A percentile compares a stretch with the other conserved stretches of the same genome.
Evolutionary conservation across 2,888 invertebrate genomes (phyloP).

Genomic region (Pyrrhopygopsis socrates): DNA sequence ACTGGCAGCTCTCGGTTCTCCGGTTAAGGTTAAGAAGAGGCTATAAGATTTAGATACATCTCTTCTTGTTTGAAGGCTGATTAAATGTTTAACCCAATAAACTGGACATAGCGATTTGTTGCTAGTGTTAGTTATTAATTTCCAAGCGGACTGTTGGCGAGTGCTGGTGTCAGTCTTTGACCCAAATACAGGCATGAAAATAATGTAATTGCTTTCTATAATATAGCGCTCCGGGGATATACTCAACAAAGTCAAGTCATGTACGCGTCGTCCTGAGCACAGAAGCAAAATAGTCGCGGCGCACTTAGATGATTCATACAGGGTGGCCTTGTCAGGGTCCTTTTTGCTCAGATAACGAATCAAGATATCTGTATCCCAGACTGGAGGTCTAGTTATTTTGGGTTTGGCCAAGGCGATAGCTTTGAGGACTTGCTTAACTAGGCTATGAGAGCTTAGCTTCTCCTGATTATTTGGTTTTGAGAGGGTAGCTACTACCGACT

Average conservation of each 20-base stretch:
- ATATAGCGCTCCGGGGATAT: not conserved
- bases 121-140: not conserved
- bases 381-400: conserved; percentile 1
- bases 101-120: not conserved
- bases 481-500: conserved; percentile 30
- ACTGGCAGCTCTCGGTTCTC: not conserved
- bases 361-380: conserved; percentile 48
- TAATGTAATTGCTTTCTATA: too few relatives aligned
- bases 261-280: conserved; percentile 24
- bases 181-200: not conserved
- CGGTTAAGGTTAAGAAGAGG: not conserved
- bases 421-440: not conserved
- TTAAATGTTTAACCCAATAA: not conserved
- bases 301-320: conserved; percentile 3
- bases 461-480: conserved; percentile 14
- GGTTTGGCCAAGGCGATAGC: not conserved
- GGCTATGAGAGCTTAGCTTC: not conserved
- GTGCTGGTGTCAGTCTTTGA: not conserved
- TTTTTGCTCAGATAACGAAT: conserved; percentile 45
- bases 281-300: conserved; percentile 18
- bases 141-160: not conserved
- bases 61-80: not conserved
- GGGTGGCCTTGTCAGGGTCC: conserved; percentile 74
- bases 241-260: conserved; percentile 9
- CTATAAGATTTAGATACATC: too few relatives aligned